A percentile compares a stretch with the other conserved stretches of the same genome.
phyloP scores from a whole-genome alignment of 2,888 invertebrate genomes.

The Coenonympha arcania region DNA sequence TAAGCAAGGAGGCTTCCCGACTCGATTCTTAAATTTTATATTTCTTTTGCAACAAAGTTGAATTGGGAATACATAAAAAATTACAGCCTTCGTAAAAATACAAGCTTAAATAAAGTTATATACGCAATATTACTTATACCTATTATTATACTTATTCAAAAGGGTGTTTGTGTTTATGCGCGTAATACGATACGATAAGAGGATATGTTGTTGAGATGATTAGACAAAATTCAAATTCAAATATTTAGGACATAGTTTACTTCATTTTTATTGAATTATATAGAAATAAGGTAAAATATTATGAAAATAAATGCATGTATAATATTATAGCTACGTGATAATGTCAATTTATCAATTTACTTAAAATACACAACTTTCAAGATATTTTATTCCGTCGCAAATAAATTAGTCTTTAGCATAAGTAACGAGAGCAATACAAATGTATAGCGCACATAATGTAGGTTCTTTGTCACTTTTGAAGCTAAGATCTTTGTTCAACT shows the following conservation, averaged over 20 bases:
- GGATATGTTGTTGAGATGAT: too few relatives aligned
- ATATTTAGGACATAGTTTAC: too few relatives aligned
- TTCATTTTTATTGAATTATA: too few relatives aligned
- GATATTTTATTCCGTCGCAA: not conserved
- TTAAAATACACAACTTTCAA: not conserved
- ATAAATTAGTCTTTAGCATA: constrained; percentile 1
- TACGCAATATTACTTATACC: too few relatives aligned
- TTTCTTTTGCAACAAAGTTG: constrained; percentile 8
- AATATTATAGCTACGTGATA: too few relatives aligned
- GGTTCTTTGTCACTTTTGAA: constrained; percentile 42
- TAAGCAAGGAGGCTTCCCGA: constrained; percentile 4
- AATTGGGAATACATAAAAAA: constrained; percentile 2
- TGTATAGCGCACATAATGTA: constrained; percentile 15
- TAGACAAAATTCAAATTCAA: too few relatives aligned
- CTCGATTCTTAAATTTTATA: constrained; percentile 6
- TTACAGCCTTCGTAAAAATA: not conserved
- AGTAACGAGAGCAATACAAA: constrained; percentile 6
- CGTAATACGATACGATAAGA: too few relatives aligned
- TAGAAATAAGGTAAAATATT: too few relatives aligned
- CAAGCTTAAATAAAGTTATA: too few relatives aligned
- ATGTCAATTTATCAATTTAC: too few relatives aligned
- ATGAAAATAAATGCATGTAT: too few relatives aligned
- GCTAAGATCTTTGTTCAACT: constrained; percentile 61
- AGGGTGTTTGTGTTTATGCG: too few relatives aligned
- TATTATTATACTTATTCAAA: not conserved